These are phyloP conservation scores for Brachystomella parvula DNA, from an alignment of 1,140 invertebrate species.

Conservation along the genomic window DNA sequence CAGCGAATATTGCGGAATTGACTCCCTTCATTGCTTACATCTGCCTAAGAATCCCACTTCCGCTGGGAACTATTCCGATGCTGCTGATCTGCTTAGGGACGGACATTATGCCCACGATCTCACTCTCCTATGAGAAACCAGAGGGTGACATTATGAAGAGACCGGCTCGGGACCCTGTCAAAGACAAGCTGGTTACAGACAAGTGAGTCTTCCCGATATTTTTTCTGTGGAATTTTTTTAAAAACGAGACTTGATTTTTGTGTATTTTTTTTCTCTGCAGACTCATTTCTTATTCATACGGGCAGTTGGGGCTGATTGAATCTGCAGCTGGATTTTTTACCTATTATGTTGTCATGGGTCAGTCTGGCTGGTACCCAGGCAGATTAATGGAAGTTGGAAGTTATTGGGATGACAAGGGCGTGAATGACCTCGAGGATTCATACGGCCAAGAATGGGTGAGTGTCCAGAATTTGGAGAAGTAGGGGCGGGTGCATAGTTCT, in stretches of 20 bases:
- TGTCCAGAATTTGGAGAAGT: no score
- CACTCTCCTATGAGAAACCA: slow-evolving; percentile 94
- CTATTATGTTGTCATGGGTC: slow-evolving; percentile 50
- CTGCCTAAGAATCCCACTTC: slow-evolving; percentile 46
- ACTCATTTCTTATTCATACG: slow-evolving; percentile 40
- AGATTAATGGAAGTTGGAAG: slow-evolving; percentile 41
- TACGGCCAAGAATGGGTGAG: slow-evolving; percentile 34
- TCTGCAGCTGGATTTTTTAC: slow-evolving; percentile 47
- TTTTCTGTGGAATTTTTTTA: neutral
- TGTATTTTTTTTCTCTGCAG: slow-evolving; percentile 39
- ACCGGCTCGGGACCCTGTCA: slow-evolving; percentile 83
- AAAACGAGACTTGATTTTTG: slow-evolving; percentile 35
- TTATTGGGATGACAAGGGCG: slow-evolving; percentile 18
- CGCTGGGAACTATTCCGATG: slow-evolving; percentile 41
- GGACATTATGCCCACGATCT: slow-evolving; percentile 98
- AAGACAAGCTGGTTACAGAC: slow-evolving; percentile 98
- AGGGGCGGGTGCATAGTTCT: no score
- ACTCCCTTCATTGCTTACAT: slow-evolving; percentile 52
- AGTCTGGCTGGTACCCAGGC: slow-evolving; percentile 50
- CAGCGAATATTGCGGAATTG: slow-evolving; percentile 60
- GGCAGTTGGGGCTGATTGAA: slow-evolving; percentile 47
- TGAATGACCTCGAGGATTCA: slow-evolving; percentile 30
- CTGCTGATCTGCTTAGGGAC: slow-evolving; percentile 99
- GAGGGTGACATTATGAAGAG: slow-evolving; percentile 99
- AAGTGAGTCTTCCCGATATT: slow-evolving; percentile 55